phyloP scores from a whole-genome alignment of 2,797 vertebrate species.

The Botia kubotai region DNA sequence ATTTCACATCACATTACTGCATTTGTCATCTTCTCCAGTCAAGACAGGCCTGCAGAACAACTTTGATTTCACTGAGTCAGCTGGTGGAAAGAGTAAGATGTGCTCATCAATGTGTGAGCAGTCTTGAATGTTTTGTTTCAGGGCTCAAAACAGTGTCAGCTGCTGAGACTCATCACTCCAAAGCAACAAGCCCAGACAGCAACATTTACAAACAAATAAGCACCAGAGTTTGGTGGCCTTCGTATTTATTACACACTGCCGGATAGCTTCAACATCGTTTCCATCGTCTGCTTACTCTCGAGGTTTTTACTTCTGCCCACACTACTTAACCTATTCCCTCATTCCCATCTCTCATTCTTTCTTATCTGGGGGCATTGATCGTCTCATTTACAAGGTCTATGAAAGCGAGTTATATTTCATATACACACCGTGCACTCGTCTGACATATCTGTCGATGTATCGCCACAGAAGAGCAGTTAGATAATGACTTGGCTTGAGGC shows the following conservation, averaged over 20 bases:
- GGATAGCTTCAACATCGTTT: background rate
- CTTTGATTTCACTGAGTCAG: slow-evolving; percentile 42
- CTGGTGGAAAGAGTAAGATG: slow-evolving; percentile 4
- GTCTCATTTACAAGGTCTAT: slow-evolving; percentile 66
- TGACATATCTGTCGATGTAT: slow-evolving; percentile 15
- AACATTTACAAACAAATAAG: slow-evolving; percentile 3
- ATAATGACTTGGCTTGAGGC: background rate
- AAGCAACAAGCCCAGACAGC: background rate
- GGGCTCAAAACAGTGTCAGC: slow-evolving; percentile 26
- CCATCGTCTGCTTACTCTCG: background rate
- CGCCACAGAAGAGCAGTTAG: background rate
- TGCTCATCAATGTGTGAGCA: slow-evolving; percentile 2
- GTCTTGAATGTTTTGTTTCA: slow-evolving; percentile 19
- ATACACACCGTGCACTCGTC: slow-evolving; percentile 37
- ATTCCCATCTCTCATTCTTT: slow-evolving; percentile 65
- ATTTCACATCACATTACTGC: slow-evolving; percentile 35
- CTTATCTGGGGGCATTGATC: slow-evolving; percentile 72
- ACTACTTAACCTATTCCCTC: slow-evolving; percentile 53
- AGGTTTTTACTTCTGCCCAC: slow-evolving; percentile 27
- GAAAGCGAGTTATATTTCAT: slow-evolving; percentile 69
- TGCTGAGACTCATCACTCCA: background rate
- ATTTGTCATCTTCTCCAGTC: slow-evolving; percentile 39
- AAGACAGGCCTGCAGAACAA: slow-evolving; percentile 16
- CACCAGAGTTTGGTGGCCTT: background rate
- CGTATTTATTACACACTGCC: slow-evolving; percentile 9